Percentiles rank a stretch among this genome's conserved stretches.
These are phyloP conservation scores for Acleris literana DNA, from an alignment of 2,888 invertebrate genomes.

Conservation along the genomic window DNA sequence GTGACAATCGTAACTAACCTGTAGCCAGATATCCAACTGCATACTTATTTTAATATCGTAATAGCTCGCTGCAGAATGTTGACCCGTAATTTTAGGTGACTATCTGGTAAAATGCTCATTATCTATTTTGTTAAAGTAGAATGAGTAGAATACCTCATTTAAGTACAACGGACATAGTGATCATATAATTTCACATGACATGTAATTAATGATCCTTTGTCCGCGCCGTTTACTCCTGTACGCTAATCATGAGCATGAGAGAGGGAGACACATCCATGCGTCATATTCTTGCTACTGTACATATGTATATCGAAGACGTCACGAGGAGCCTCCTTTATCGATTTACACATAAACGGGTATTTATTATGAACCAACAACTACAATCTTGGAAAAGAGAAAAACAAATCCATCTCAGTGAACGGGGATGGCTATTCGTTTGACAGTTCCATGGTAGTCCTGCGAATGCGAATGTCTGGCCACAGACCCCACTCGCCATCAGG, in stretches of 20 bases:
- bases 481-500: no score
- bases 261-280: neutral
- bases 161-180: no score
- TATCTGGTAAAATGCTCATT: neutral
- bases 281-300: neutral
- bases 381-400: no score
- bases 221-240: neutral
- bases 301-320: slow-evolving; percentile 7
- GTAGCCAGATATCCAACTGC: slow-evolving; percentile 4
- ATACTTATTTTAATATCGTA: neutral
- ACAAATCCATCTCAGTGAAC: no score
- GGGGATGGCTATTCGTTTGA: no score
- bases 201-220: neutral
- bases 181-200: neutral
- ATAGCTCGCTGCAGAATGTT: neutral
- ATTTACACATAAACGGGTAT: no score
- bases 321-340: slow-evolving; percentile 4
- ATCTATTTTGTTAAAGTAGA: neutral
- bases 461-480: no score
- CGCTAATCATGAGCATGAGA: neutral
- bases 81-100: neutral
- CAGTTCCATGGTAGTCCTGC: no score
- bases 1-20: slow-evolving; percentile 29
- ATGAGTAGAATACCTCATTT: no score
- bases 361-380: slow-evolving; percentile 5